Conservation (phyloP, 2,888 invertebrate species). For the Clivina fossor region DNA sequence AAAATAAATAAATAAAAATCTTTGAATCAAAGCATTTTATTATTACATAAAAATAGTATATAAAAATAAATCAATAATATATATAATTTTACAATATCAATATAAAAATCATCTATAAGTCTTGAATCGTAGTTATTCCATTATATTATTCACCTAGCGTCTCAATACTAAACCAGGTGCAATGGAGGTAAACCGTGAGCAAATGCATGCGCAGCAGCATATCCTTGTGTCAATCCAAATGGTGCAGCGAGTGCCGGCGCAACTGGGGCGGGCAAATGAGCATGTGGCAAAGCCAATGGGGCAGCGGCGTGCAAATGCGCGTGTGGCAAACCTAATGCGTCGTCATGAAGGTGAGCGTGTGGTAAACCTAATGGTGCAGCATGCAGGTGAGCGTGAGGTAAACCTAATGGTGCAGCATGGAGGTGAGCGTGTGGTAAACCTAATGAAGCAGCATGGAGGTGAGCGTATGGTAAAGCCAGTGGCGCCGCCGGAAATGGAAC, state of each 20-base stretch:
- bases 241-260: constrained; percentile 41
- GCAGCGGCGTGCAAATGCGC: constrained; percentile 39
- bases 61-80: too few relatives aligned
- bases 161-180: too few relatives aligned
- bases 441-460: background rate
- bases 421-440: background rate
- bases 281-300: constrained; percentile 36
- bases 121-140: too few relatives aligned
- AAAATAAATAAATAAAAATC: too few relatives aligned
- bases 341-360: background rate
- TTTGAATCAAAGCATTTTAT: too few relatives aligned
- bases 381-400: background rate
- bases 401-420: constrained; percentile 3
- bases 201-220: constrained; percentile 3
- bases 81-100: too few relatives aligned
- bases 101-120: too few relatives aligned
- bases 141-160: too few relatives aligned
- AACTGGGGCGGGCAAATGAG: constrained; percentile 21
- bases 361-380: background rate
- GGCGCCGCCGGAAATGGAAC: constrained; percentile 7
- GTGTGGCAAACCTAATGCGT: constrained; percentile 38
- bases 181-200: too few relatives aligned
- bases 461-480: constrained; percentile 12
- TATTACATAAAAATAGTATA: too few relatives aligned
- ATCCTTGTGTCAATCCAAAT: too few relatives aligned